Base-by-base conservation (phyloP, 2,888 invertebrate species). In the Bombylius discolor region DNA sequence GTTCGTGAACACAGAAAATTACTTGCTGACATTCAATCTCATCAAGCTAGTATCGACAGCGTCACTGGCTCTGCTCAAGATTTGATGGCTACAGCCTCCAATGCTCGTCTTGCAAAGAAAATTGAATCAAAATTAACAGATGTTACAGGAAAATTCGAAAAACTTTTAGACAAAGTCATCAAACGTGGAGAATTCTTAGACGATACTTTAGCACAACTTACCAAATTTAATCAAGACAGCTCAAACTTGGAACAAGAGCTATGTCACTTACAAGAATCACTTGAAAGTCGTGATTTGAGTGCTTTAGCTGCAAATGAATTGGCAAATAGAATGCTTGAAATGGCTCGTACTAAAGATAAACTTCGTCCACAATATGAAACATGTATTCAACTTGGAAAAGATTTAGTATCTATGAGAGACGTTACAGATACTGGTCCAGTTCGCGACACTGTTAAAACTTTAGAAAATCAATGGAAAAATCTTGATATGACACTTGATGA, bases 401-500 rank as follows among this genome's bases (percentile, higher is more conserved):
- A 83, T 53, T 76, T 94, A 56, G 81, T 92, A 52, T 76, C 84
- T 11, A 86, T 89, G 76, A 89, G 91, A 63, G 93, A 94, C 66
- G 87, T 93, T 49, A 91, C 92, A 0, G 94, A 94, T 68, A 89
- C 89, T 0, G 85, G 84, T 46, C 81, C 81, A 4, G 82, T 92
- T 12, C 80, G 92, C 42, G 94, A 94, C 70, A 84, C 85, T 64
- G 84, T 94, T 67, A 92, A 91, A 77, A 81, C 84, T 4, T 76
- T 95, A 61, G 94, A 96, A 74, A 84, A 83, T 62, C 87, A 86
- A 66, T 96, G 95, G 95, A 84, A 87, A 52, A 92, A 93, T 67
- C 81, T 96, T 63, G 87, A 85, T 65, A 81, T 82, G 23, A 75
- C 87, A 0, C 76, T 96, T 34, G 89, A 89, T 62, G 94, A 96